A percentile compares a stretch with the other conserved stretches of the same genome.
These are phyloP conservation scores for Scaptomyza cyrtandrae DNA, from an alignment of 2,888 invertebrate species.

Conservation along the genomic window DNA sequence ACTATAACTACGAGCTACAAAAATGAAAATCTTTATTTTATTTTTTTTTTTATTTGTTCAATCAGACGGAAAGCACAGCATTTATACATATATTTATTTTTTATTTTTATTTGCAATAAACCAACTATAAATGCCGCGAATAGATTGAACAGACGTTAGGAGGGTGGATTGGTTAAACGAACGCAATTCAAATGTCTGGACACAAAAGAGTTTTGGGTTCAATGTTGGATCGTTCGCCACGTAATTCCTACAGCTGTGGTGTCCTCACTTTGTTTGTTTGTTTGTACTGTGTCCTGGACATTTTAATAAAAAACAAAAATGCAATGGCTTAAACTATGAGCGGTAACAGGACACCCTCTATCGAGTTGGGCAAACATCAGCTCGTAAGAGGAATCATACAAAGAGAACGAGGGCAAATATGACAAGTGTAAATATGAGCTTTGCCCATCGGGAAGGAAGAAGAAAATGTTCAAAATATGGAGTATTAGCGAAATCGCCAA, in stretches of 20 bases:
- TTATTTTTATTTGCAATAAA: background rate
- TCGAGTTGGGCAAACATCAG: too few relatives aligned
- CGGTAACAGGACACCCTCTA: constrained; percentile 7
- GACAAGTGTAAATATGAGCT: constrained; percentile 36
- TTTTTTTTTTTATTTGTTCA: constrained; percentile 8
- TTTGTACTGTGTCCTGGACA: background rate
- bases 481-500: constrained; percentile 4
- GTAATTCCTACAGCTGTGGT: background rate
- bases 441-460: background rate
- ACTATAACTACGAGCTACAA: constrained; percentile 14
- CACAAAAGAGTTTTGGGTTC: background rate
- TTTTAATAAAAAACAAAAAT: constrained; percentile 39
- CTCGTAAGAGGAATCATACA: constrained; percentile 21
- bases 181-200: constrained; percentile 18
- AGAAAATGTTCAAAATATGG: constrained; percentile 2
- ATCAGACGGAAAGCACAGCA: constrained; percentile 13
- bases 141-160: background rate
- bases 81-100: background rate
- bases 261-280: background rate
- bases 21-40: background rate
- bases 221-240: background rate
- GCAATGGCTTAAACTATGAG: constrained; percentile 36
- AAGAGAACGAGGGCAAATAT: constrained; percentile 30
- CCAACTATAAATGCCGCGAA: background rate
- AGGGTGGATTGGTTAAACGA: background rate